Evolutionary conservation across 2,113 vertebrate species (phyloP), one percentile per base, ranked within the genome.

Genomic region (Cochlearius cochlearius): DNA sequence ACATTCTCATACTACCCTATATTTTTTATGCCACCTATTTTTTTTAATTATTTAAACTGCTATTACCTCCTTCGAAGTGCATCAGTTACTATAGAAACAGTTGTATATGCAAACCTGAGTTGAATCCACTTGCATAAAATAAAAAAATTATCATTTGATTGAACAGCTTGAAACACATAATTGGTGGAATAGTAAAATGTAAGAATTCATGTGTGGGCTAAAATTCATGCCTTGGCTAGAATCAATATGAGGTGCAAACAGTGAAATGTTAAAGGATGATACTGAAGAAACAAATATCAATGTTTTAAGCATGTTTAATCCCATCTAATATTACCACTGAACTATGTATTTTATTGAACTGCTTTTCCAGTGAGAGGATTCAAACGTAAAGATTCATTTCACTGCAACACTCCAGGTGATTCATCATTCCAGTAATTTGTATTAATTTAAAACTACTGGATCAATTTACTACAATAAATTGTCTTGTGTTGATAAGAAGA

Each of bases 21-120:
- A 30, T 80, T 84, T 92, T 56, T 56, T 86, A 77, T 43, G 34
- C 55, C 30, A 60, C 16, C 5, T 76, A 45, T 72, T 78, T 18
- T 15, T 21, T 78, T 59, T 21, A 62, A 18, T 17, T 56, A 78
- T 79, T 68, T 74, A 45, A 87, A 72, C 41, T 53, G 25, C 10
- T 77, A n/a, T 62, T 88, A 47, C 50, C 30, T 79, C 32, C 67
- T 86, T 50, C 84, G 47, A 81, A 84, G 55, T 26, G 30, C 56
- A 72, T 60, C 52, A 74, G 86, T 95, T 91, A 67, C 90, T 84
- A 93, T 67, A 95, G 88, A 68, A 95, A 90, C 62, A 81, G 52
- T 45, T 88, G 23, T 29, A 68, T 53, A 81, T 72, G 74, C 12
- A 75, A 96, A 87, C 21, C 47, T 60, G 38, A 75, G 39, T 36